Conservation (phyloP, 2,888 invertebrate genomes). For the Phymatocera aterrima region DNA sequence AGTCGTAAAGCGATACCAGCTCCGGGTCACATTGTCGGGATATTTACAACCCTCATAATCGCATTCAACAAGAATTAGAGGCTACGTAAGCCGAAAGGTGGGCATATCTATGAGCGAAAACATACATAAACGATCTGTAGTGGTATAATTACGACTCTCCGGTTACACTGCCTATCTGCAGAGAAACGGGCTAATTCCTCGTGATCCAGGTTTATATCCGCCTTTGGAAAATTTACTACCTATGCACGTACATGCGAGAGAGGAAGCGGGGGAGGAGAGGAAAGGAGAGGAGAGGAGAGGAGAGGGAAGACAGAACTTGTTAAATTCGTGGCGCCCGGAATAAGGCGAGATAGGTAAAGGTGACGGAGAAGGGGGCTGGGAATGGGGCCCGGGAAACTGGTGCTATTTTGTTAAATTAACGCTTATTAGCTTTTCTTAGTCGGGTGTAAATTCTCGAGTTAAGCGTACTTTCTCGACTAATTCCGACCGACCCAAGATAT, state of each 20-base stretch:
- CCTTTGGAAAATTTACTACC: not conserved
- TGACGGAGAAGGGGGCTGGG: not conserved
- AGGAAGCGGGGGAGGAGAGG: not conserved
- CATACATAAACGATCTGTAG: not conserved
- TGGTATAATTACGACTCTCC: no score
- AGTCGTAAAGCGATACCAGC: not conserved
- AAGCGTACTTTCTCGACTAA: slow-evolving; percentile 55
- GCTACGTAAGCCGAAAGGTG: no score
- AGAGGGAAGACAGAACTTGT: not conserved
- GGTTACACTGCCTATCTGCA: no score
- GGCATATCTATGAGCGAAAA: not conserved
- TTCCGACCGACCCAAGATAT: no score
- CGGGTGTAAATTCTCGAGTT: slow-evolving; percentile 59
- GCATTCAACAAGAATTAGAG: no score
- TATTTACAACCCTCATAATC: slow-evolving; percentile 9
- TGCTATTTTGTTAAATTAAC: slow-evolving; percentile 64
- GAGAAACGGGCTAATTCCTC: not conserved
- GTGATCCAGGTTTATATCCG: no score
- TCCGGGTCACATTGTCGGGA: not conserved
- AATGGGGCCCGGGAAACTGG: slow-evolving; percentile 48
- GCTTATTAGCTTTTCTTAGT: slow-evolving; percentile 64
- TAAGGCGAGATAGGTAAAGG: not conserved
- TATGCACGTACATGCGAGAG: not conserved
- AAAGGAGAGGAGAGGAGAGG: not conserved
- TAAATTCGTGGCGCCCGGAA: slow-evolving; percentile 27